phyloP scores from a whole-genome alignment of 2,888 invertebrate genomes.

The Pyrocoelia pectoralis region DNA sequence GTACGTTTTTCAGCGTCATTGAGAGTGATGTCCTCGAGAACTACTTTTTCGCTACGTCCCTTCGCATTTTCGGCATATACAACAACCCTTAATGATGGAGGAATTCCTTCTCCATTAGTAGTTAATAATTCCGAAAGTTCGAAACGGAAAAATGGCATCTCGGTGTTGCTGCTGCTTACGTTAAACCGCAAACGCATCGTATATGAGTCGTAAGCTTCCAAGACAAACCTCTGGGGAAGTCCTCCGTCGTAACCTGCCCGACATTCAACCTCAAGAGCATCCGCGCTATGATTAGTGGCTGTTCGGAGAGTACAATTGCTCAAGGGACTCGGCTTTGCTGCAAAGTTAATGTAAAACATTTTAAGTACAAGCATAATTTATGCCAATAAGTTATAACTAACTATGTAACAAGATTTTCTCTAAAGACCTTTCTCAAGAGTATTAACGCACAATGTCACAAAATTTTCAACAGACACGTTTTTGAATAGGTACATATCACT shows the following conservation, averaged over 20 bases:
- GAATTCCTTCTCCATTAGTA: conserved; percentile 54
- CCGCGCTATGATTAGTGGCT: conserved; percentile 66
- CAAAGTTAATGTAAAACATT: conserved; percentile 39
- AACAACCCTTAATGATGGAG: conserved; percentile 76
- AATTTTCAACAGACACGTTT: background rate
- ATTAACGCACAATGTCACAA: background rate
- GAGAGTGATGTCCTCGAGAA: conserved; percentile 86
- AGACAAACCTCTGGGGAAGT: conserved; percentile 81
- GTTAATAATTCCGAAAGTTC: conserved; percentile 71
- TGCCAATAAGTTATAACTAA: conserved; percentile 8
- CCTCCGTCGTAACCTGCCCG: conserved; percentile 90
- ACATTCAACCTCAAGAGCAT: conserved; percentile 81
- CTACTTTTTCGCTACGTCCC: conserved; percentile 81
- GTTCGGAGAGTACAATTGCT: conserved; percentile 86
- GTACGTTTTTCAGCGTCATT: conserved; percentile 87
- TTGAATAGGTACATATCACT: no score
- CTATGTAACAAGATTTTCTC: conserved; percentile 6
- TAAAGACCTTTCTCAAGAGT: conserved; percentile 3
- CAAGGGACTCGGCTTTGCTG: conserved; percentile 82
- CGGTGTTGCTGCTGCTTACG: conserved; percentile 67
- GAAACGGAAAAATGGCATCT: conserved; percentile 69
- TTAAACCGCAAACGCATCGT: conserved; percentile 76
- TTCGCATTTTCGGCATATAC: conserved; percentile 87
- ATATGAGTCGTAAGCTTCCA: conserved; percentile 82
- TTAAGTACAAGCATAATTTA: conserved; percentile 12